phyloP scores from a whole-genome alignment of 2,113 vertebrate species.

The Notiomystis cincta region DNA sequence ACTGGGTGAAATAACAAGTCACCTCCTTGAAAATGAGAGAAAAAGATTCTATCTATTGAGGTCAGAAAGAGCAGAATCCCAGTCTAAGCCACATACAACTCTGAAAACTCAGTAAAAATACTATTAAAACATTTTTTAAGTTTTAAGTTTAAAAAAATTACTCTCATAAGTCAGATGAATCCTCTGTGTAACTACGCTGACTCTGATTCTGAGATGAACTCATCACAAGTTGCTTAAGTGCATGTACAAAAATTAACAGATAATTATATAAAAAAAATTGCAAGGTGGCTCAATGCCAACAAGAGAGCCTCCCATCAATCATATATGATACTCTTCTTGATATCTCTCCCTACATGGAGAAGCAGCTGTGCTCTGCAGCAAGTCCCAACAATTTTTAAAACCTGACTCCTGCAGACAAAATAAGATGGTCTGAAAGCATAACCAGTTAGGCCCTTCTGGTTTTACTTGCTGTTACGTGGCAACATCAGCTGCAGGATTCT shows the following conservation, averaged over 20 bases:
- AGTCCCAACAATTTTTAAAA: constrained; percentile 24
- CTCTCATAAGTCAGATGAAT: not conserved
- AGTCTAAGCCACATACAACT: not conserved
- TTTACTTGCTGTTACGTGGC: not conserved
- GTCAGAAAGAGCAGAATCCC: not conserved
- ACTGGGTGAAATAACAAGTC: not conserved
- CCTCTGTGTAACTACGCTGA: not conserved
- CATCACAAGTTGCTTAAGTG: not conserved
- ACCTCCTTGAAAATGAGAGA: not conserved
- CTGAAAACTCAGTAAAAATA: not conserved
- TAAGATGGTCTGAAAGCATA: not conserved
- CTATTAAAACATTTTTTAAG: not conserved
- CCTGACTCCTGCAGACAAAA: not conserved
- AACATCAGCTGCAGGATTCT: not conserved
- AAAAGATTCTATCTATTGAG: not conserved
- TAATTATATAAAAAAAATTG: constrained; percentile 8
- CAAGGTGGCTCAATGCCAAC: constrained; percentile 12
- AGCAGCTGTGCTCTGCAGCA: constrained; percentile 40
- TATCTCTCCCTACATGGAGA: not conserved
- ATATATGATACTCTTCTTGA: not conserved
- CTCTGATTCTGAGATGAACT: not conserved
- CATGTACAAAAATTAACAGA: constrained; percentile 22
- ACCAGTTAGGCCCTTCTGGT: not conserved
- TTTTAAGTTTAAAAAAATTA: not conserved
- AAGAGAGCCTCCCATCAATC: constrained; percentile 22